Conservation (phyloP, 1,140 invertebrate species). For the Nixonia krombeini region DNA sequence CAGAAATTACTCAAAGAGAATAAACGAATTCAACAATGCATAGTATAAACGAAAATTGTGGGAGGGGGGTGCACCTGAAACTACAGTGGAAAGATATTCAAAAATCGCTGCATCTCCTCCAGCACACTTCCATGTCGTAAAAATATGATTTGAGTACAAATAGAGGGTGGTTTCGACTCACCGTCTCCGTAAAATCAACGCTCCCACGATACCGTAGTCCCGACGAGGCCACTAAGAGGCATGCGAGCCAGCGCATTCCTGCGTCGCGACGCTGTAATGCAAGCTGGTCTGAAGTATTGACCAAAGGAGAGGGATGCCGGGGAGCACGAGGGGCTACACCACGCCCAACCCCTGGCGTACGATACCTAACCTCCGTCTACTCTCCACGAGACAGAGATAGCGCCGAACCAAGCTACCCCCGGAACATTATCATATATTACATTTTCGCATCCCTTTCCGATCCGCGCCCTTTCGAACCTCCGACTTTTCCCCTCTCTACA, state of each 20-base stretch:
- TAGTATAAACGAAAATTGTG: too few relatives aligned
- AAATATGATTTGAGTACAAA: constrained; percentile 24
- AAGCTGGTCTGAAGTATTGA: constrained; percentile 69
- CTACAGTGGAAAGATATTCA: too few relatives aligned
- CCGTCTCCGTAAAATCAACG: constrained; percentile 30
- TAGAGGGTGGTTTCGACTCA: constrained; percentile 23
- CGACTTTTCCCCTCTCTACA: too few relatives aligned
- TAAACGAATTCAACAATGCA: too few relatives aligned
- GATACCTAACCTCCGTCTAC: constrained; percentile 54
- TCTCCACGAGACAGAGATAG: constrained; percentile 33
- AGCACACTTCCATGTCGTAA: constrained; percentile 8
- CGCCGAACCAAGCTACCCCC: constrained; percentile 52
- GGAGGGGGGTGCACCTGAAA: too few relatives aligned
- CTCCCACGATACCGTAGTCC: constrained; percentile 14
- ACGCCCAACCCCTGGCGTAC: constrained; percentile 67
- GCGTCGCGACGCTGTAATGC: constrained; percentile 67
- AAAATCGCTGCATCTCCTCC: background rate
- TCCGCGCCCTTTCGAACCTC: constrained; percentile 14
- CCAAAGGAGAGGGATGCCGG: constrained; percentile 54
- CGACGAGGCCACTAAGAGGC: constrained; percentile 28
- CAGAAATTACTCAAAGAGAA: too few relatives aligned
- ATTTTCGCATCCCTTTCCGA: constrained; percentile 60
- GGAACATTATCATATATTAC: constrained; percentile 69
- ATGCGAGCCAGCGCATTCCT: constrained; percentile 60
- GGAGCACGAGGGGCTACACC: constrained; percentile 55